These are phyloP conservation scores for Gymnorhina tibicen DNA, from an alignment of 2,113 vertebrate species.

Conservation along the genomic window DNA sequence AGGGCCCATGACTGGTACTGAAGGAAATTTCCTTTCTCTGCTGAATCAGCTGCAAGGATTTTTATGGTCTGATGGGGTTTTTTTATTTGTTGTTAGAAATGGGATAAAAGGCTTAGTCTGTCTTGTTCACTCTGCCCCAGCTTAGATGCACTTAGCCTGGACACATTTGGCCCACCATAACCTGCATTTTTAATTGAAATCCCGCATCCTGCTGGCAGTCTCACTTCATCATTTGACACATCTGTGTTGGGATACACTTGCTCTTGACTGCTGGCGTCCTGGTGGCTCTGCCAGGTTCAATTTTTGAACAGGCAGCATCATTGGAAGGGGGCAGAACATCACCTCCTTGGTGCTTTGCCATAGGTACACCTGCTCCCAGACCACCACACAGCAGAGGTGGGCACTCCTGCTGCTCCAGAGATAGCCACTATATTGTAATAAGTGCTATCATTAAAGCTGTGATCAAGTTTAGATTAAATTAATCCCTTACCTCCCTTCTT, in stretches of 20 bases:
- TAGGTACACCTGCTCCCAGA: neutral
- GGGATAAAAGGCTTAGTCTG: neutral
- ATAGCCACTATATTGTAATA: neutral
- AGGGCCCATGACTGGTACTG: neutral
- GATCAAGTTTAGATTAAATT: neutral
- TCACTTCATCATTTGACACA: neutral
- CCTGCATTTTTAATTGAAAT: neutral
- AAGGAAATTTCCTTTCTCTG: neutral
- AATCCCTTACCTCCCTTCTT: neutral
- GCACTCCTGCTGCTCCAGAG: neutral
- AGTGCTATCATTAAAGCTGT: neutral
- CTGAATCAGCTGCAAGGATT: neutral
- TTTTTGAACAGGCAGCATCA: neutral
- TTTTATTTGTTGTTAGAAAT: neutral
- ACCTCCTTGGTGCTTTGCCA: neutral
- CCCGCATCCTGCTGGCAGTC: neutral
- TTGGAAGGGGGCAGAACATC: neutral
- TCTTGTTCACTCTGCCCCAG: neutral
- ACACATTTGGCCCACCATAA: neutral
- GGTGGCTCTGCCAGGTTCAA: neutral
- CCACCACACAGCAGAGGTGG: fast-evolving
- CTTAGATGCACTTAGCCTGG: neutral
- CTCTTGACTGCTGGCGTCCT: neutral
- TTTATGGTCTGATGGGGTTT: neutral
- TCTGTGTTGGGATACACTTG: neutral